Percentiles rank a stretch among this genome's conserved stretches.
Evolutionary conservation across 1,140 invertebrate species (phyloP).

Genomic region (Phenacoccus solenopsis): DNA sequence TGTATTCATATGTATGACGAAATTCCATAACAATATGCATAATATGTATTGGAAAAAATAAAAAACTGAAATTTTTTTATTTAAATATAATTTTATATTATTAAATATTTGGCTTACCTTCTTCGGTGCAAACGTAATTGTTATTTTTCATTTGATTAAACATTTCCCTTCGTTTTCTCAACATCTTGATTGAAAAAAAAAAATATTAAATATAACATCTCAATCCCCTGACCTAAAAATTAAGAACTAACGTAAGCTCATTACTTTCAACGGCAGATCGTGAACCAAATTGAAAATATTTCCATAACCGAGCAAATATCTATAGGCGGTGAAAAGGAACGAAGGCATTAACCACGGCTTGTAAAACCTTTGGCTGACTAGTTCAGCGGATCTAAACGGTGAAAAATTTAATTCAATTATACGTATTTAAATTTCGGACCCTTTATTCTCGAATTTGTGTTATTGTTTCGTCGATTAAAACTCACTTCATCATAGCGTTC

Average conservation of each 20-base stretch:
- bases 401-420: neutral
- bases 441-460: neutral
- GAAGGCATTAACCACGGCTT: neutral
- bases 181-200: no score
- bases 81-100: no score
- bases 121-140: neutral
- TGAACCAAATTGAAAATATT: neutral
- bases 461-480: neutral
- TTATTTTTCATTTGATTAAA: neutral
- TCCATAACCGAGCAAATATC: neutral
- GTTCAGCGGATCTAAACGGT: slow-evolving; percentile 21
- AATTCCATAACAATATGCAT: no score
- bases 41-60: no score
- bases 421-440: neutral
- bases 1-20: no score
- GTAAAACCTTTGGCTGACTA: slow-evolving; percentile 2
- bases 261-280: neutral
- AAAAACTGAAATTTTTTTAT: no score
- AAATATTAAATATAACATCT: neutral
- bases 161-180: neutral
- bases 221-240: neutral
- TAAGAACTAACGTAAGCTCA: neutral
- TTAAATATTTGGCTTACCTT: neutral
- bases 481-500: slow-evolving; percentile 25
- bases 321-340: neutral